phyloP scores from a whole-genome alignment of 2,797 vertebrate genomes.

The Onychomys torridus region DNA sequence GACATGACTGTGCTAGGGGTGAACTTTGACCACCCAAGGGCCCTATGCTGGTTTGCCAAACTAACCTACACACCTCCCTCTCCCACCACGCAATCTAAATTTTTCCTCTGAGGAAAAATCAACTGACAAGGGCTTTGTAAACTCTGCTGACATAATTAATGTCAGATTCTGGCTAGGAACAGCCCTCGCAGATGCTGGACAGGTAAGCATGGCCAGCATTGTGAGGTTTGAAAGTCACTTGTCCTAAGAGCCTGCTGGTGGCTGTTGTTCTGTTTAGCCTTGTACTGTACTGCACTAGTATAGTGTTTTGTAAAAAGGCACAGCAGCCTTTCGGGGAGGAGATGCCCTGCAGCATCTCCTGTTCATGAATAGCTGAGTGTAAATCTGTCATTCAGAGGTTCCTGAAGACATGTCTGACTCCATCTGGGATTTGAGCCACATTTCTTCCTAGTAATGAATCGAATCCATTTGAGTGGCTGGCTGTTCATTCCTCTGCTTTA shows the following conservation, averaged over 20 bases:
- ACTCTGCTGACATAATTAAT: conserved; percentile 32
- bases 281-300: not conserved
- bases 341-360: not conserved
- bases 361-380: conserved; percentile 5
- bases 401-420: not conserved
- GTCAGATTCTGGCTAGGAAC: conserved; percentile 44
- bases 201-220: not conserved
- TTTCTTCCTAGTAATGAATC: not conserved
- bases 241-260: not conserved
- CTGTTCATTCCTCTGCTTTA: conserved; percentile 11
- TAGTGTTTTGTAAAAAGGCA: not conserved
- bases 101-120: not conserved
- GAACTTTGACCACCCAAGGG: not conserved
- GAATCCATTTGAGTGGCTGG: not conserved
- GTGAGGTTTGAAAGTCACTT: conserved; percentile 8
- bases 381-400: conserved; percentile 58
- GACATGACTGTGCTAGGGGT: not conserved
- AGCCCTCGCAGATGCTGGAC: conserved; percentile 32
- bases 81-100: not conserved
- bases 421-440: not conserved
- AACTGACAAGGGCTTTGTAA: not conserved
- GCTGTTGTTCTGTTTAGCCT: not conserved
- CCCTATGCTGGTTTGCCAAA: conserved; percentile 25
- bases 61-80: not conserved
- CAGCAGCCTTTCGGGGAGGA: conserved; percentile 11